A percentile compares a stretch with the other conserved stretches of the same genome.
These are phyloP conservation scores for Harpalus rubripes DNA, from an alignment of 2,888 invertebrate species.

Conservation along the genomic window DNA sequence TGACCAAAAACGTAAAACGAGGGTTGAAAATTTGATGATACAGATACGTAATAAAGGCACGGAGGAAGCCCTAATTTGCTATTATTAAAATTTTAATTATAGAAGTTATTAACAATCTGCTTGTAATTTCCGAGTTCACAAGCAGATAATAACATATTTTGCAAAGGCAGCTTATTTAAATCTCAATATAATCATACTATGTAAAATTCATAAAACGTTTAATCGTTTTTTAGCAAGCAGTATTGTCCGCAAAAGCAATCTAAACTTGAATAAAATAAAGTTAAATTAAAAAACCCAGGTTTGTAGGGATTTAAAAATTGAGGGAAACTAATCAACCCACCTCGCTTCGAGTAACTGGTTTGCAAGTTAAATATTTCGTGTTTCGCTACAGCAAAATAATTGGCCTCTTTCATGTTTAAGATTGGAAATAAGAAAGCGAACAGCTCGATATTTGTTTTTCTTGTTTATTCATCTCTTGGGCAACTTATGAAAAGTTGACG, in stretches of 20 bases:
- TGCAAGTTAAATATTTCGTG: slow-evolving; percentile 47
- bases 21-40: slow-evolving; percentile 32
- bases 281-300: slow-evolving; percentile 50
- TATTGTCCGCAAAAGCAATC: slow-evolving; percentile 42
- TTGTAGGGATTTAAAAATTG: slow-evolving; percentile 37
- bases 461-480: slow-evolving; percentile 30
- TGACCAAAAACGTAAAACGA: slow-evolving; percentile 23
- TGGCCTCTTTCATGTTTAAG: slow-evolving; percentile 52
- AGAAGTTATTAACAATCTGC: slow-evolving; percentile 35
- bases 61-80: slow-evolving; percentile 17
- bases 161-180: slow-evolving; percentile 18
- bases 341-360: background rate
- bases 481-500: slow-evolving; percentile 7
- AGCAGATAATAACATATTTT: slow-evolving; percentile 45
- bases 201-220: slow-evolving; percentile 54
- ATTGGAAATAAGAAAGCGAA: slow-evolving; percentile 45
- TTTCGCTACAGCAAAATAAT: slow-evolving; percentile 29
- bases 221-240: slow-evolving; percentile 32
- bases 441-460: slow-evolving; percentile 12
- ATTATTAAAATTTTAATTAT: slow-evolving; percentile 53
- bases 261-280: slow-evolving; percentile 58
- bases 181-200: slow-evolving; percentile 22
- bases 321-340: slow-evolving; percentile 41
- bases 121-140: slow-evolving; percentile 34
- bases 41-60: slow-evolving; percentile 14